These are phyloP conservation scores for Teleogryllus occipitalis DNA, from an alignment of 1,140 invertebrate genomes.

Conservation along the genomic window DNA sequence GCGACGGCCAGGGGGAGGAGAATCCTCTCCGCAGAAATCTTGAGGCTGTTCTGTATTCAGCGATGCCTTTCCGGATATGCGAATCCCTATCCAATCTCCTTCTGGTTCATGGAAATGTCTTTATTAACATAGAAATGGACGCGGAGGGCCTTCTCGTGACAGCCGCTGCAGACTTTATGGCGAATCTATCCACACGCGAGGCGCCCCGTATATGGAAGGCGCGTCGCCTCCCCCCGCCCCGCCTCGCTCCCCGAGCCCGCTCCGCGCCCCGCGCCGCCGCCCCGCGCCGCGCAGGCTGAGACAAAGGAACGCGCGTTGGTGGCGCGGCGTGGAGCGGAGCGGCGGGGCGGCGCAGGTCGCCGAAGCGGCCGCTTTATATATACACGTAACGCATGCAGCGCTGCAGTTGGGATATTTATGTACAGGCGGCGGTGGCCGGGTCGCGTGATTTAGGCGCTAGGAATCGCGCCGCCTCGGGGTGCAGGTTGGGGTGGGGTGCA, in stretches of 20 bases:
- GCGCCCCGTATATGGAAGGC: neutral
- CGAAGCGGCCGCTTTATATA: too few species aligned
- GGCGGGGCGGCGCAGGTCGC: neutral
- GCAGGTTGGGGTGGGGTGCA: too few species aligned
- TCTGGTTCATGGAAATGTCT: constrained; percentile 4
- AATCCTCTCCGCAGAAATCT: neutral
- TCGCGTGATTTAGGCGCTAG: too few species aligned
- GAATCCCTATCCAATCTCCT: constrained; percentile 3
- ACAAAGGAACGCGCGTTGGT: neutral
- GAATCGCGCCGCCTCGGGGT: too few species aligned
- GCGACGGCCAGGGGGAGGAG: neutral
- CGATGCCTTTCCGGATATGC: neutral
- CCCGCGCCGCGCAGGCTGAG: neutral
- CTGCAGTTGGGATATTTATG: too few species aligned
- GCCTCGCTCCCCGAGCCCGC: too few species aligned
- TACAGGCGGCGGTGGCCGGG: too few species aligned
- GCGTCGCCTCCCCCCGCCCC: too few species aligned
- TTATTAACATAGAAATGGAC: constrained; percentile 5
- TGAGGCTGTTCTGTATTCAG: constrained; percentile 1
- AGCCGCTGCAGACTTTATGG: neutral
- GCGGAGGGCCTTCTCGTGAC: neutral
- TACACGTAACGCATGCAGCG: too few species aligned
- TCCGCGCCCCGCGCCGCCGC: too few species aligned
- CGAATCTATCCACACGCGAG: neutral
- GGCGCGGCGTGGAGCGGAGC: neutral